Conservation (phyloP, 2,797 vertebrate genomes). For the Trichosurus vulpecula region DNA sequence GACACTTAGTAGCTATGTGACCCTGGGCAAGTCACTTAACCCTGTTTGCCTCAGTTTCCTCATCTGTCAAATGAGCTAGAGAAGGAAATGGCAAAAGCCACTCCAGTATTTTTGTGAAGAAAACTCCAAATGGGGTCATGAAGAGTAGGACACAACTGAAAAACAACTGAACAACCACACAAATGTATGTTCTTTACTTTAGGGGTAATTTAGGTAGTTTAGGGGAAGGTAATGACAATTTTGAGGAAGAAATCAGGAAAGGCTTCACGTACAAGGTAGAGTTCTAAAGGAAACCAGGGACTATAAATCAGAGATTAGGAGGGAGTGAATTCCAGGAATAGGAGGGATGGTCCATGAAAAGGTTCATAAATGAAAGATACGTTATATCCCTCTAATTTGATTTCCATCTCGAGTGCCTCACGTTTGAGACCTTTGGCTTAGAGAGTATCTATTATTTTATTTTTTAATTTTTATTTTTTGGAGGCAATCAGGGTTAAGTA, state of each 20-base stretch:
- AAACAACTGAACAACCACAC: background rate
- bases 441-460: background rate
- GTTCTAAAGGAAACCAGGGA: background rate
- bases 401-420: background rate
- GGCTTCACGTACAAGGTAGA: background rate
- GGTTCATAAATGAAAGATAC: background rate
- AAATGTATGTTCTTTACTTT: background rate
- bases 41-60: background rate
- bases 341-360: background rate
- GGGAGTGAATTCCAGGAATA: background rate
- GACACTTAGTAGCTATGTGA: background rate
- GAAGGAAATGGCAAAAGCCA: background rate
- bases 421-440: background rate
- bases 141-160: background rate
- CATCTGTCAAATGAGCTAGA: background rate
- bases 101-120: background rate
- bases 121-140: background rate
- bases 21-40: background rate
- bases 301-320: background rate
- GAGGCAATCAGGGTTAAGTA: background rate
- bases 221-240: background rate
- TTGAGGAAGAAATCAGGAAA: background rate
- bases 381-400: background rate
- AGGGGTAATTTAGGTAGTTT: too few relatives aligned
- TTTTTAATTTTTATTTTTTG: background rate